Evolutionary conservation across 2,797 vertebrate genomes (phyloP), one percentile per base, ranked within the genome.

Genomic region (Oryzias sinensis): DNA sequence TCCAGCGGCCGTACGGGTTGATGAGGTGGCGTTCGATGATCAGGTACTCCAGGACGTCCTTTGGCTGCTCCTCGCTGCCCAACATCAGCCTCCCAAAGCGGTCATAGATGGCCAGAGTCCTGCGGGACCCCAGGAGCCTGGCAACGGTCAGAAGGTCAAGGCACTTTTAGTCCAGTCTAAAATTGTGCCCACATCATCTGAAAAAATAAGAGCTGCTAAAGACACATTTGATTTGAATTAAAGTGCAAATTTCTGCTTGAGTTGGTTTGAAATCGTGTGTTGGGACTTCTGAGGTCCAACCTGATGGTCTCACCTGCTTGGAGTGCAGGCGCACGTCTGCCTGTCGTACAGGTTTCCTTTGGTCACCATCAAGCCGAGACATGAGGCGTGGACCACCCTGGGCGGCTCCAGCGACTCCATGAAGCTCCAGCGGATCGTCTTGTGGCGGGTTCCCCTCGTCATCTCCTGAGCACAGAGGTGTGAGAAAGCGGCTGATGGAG

Each of bases 301-400:
- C 27, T 9, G 33, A 33, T 13, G 24, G 25, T 47, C 55, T 0
- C 66, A 89, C 87, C 95, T 99, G 96, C 37, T 86, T 91, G 0
- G 90, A 94, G 85, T 98, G 97, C 91, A 98, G 92, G 56, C 97
- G 92, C 13, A 99, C 0, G 97, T 98, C 80, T n/a, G 98, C 89
- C 85, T 99, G 97, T 1, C 94, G 0, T 96, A 99, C 9, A 94
- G 37, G 83, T 97, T 96, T 45, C 92, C 90, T 4, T 93, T 90
- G 48, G 68, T 89, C 52, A 97, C 47, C 81, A 98, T 56, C n/a
- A n/a, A n/a, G 71, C 92, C 88, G 0, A 93, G 86, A 6, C 92
- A 95, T 37, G 95, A 94, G 42, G 93, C 65, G 0, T 98, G 97
- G 22, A 97, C 95, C 66, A 98, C 89, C 2, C 80, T 86, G 0